phyloP scores from a whole-genome alignment of 2,888 invertebrate genomes.

The Erebia palarica region DNA sequence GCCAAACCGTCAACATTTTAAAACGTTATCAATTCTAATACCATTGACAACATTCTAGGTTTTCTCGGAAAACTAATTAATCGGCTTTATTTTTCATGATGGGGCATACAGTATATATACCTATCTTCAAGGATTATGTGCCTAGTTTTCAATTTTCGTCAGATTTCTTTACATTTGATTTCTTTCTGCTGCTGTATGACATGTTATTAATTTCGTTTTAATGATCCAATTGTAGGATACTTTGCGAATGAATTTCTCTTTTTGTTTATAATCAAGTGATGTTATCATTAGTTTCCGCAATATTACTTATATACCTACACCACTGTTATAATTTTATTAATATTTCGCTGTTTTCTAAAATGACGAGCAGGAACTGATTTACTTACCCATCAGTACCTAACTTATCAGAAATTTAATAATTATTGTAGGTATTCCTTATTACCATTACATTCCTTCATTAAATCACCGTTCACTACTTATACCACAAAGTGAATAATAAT shows the following conservation, averaged over 20 bases:
- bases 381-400: not conserved
- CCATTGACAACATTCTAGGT: constrained; percentile 4
- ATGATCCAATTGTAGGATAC: too few species aligned
- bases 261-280: not conserved
- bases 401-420: not conserved
- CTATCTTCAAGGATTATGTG: not conserved
- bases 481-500: not conserved
- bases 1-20: not conserved
- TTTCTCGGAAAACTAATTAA: constrained; percentile 12
- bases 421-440: not conserved
- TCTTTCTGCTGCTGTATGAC: too few species aligned
- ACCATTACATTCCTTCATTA: not conserved
- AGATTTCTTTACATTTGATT: too few species aligned
- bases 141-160: not conserved
- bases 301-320: not conserved
- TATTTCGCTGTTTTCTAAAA: not conserved
- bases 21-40: constrained; percentile 20
- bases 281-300: not conserved
- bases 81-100: not conserved
- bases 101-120: not conserved
- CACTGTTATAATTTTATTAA: too few species aligned
- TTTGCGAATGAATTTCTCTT: too few species aligned
- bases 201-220: too few species aligned
- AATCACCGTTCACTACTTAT: not conserved
- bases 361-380: not conserved